Percentiles rank a stretch among this genome's conserved stretches.
Evolutionary conservation across 2,797 vertebrate genomes (phyloP).

Genomic region (Gambelia wislizenii): DNA sequence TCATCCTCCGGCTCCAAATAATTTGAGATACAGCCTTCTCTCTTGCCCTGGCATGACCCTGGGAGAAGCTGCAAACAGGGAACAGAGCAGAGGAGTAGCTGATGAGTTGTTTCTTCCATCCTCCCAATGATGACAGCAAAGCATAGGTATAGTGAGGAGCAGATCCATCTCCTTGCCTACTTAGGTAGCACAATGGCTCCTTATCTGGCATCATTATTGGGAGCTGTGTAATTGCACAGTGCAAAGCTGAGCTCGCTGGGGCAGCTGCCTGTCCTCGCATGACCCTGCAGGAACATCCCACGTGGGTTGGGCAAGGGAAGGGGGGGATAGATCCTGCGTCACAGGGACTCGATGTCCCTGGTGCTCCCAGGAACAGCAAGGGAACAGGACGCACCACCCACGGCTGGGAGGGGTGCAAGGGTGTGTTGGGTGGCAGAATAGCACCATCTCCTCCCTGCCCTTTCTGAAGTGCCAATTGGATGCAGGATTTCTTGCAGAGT

Average conservation of each 20-base stretch:
- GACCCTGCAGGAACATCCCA: neutral
- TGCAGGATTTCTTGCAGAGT: neutral
- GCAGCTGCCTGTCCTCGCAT: neutral
- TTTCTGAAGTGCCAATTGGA: neutral
- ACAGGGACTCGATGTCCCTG: constrained; percentile 31
- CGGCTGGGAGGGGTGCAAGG: neutral
- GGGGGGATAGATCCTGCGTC: constrained; percentile 5
- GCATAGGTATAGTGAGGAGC: too few species aligned
- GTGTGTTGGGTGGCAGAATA: too few species aligned
- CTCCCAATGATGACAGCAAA: too few species aligned
- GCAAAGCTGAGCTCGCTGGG: neutral
- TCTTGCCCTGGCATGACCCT: neutral
- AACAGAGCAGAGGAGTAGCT: too few species aligned
- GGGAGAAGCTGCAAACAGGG: neutral
- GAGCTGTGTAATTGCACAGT: neutral
- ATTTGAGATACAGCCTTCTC: too few species aligned
- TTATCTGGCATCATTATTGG: neutral
- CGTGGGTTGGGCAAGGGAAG: neutral
- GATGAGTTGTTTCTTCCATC: too few species aligned
- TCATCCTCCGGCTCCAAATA: too few species aligned
- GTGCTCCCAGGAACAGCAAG: neutral
- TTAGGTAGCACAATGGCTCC: neutral
- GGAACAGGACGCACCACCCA: constrained; percentile 20
- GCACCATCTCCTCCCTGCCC: neutral
- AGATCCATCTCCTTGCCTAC: neutral